Conservation (phyloP, 2,888 invertebrate species). For the Athripsodes cinereus region DNA sequence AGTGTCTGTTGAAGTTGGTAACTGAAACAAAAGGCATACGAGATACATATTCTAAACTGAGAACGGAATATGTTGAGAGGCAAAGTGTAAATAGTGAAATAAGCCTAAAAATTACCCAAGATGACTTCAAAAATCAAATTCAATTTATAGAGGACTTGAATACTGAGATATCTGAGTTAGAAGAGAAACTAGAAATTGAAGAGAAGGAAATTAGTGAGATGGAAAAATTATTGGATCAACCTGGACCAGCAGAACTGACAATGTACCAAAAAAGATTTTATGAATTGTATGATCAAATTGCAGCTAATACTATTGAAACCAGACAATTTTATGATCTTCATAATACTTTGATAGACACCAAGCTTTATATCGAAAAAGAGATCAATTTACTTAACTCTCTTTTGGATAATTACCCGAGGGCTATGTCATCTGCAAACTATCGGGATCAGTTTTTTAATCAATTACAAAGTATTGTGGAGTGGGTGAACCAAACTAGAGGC, state of each 20-base stretch:
- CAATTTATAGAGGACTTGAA: conserved; percentile 9
- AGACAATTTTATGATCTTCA: conserved; percentile 96
- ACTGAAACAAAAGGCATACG: conserved; percentile 17
- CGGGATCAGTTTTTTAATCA: conserved; percentile 88
- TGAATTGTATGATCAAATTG: conserved; percentile 56
- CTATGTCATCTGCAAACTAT: conserved; percentile 72
- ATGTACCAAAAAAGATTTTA: conserved; percentile 28
- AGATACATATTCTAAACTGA: conserved; percentile 20
- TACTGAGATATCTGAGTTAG: conserved; percentile 12
- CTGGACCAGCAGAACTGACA: conserved; percentile 62
- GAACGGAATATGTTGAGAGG: conserved; percentile 3
- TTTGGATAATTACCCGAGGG: conserved; percentile 82
- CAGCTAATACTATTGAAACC: conserved; percentile 92
- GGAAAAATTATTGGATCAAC: conserved; percentile 67
- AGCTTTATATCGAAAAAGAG: conserved; percentile 88
- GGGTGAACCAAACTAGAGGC: conserved; percentile 77
- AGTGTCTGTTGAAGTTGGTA: conserved; percentile 11
- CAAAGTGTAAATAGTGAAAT: conserved; percentile 3
- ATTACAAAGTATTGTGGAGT: conserved; percentile 83
- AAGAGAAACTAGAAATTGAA: conserved; percentile 48
- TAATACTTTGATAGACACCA: conserved; percentile 93
- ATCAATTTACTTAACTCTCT: conserved; percentile 82
- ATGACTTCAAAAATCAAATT: conserved; percentile 7
- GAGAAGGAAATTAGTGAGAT: conserved; percentile 68
- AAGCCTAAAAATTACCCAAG: conserved; percentile 1